Base-by-base conservation (phyloP, 2,113 vertebrate species). In the Crocuta crocuta region DNA sequence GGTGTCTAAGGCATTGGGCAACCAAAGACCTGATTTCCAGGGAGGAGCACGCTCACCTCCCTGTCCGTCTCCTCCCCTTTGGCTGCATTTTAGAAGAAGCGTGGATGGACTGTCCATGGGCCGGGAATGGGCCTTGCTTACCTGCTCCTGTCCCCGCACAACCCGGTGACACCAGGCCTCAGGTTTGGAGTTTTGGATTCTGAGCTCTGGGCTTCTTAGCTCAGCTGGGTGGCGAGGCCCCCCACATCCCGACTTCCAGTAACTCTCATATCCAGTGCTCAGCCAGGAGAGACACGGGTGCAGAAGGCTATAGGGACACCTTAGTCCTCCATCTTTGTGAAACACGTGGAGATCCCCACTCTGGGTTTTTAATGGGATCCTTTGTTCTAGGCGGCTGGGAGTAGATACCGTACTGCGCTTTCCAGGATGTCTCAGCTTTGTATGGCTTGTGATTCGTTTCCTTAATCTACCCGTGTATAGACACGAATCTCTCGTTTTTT, bases 401-500 rank as follows among this genome's bases (percentile, higher is more conserved):
- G 10, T 48, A 50, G 85, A n/a, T 74, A 3, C 0, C 26, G 95
- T 96, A 91, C 95, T 97, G 82, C 96, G 92, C 94, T 70, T 85
- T 82, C 88, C 50, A 61, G 48, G 91, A 53, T 93, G 63, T 97
- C 94, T 98, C 94, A 33, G 28, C 83, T 98, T 97, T 89, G 50
- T 94, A 82, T 95, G 68, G 97, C 73, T 96, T 94, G 91, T 97
- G 97, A 94, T 97, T 48, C 45, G 5, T 98, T 98, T 98, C 83
- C 63, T 96, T 86, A 89, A 93, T 94, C 84, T 84, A 94, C 92
- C 95, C 97, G 92, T 79, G 88, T 91, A 76, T 90, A 97, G 98
- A 98, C 96, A 82, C 3, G 19, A 90, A 4, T 26, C 43, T 63
- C 68, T 95, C 70, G 89, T 74, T 95, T 86, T 33, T 94, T 15